Base-by-base conservation (phyloP, 2,888 invertebrate genomes). In the Cataglyphis cursor region DNA sequence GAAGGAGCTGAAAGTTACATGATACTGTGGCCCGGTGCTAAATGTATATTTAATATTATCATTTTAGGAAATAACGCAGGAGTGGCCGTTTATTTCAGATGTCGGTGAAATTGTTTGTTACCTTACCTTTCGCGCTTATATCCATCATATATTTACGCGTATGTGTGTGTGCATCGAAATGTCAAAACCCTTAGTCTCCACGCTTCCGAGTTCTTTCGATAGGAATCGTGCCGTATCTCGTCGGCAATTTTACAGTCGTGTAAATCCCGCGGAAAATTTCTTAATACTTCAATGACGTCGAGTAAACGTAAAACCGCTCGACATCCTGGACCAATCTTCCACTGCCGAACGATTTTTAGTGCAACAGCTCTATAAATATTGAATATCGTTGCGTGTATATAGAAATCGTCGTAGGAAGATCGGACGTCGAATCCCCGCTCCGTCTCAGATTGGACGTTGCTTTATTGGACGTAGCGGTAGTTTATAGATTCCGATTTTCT, bases 21-120 rank as follows among this genome's bases (percentile, higher is more conserved):
- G 64, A 28, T 70, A 81, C 65, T 82, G 82, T 65, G 48, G 82
- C 81, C 62, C 80, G 41, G 88, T 82, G 87, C 78, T 83, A 88
- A 88, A 93, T 93, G 92, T 92, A 93, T 93, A 93, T 93, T 93
- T 93, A 93, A 93, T 92, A 91, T 86, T 89, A 88, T 93, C 92
- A 93, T 93, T 92, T 90, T 90, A 81, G 88, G 88, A 87, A 89
- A 88, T 87, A 92, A 86, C 85, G 73, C 48, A 83, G 84, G 73
- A 80, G 74, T 35, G 61, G 81, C 81, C 86, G 88, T 92, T 90
- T 89, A 92, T 92, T 92, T 92, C 91, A 91, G 82, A 85, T 85
- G 87, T 86, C 89, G 90, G 85, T 88, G 88, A 90, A 86, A 92
- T 92, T 91, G 91, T 93, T 93, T 90, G 89, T 84, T 61, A 66